Evolutionary conservation across 2,113 vertebrate genomes (phyloP).

Genomic region (Propithecus coquereli): DNA sequence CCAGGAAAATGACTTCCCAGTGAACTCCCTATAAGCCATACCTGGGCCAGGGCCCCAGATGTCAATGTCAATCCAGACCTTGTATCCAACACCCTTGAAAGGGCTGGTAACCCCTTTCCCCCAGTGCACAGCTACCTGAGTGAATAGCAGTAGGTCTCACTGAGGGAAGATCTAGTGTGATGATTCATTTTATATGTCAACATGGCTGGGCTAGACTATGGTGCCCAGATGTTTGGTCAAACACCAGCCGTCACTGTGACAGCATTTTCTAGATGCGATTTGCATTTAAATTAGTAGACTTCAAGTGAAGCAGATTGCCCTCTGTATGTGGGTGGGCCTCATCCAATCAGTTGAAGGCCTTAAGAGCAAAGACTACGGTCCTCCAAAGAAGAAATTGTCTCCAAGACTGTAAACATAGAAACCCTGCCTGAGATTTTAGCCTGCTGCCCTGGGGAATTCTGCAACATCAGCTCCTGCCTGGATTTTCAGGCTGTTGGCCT

Average conservation of each 20-base stretch:
- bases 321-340: not conserved
- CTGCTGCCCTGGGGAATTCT: not conserved
- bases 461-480: not conserved
- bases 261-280: not conserved
- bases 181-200: not conserved
- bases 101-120: not conserved
- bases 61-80: not conserved
- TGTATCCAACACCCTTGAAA: not conserved
- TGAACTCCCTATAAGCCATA: not conserved
- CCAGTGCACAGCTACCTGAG: not conserved
- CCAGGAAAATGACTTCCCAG: not conserved
- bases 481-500: not conserved
- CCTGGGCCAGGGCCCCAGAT: not conserved
- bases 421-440: not conserved
- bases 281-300: no score
- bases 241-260: no score
- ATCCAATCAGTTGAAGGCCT: not conserved
- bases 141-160: not conserved
- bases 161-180: not conserved
- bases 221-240: not conserved
- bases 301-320: fast-evolving
- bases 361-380: not conserved
- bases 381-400: not conserved
- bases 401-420: not conserved
- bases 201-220: not conserved